Percentiles rank a stretch among this genome's conserved stretches.
These are phyloP conservation scores for Tridacna crocea DNA, from an alignment of 2,888 invertebrate species.

Conservation along the genomic window DNA sequence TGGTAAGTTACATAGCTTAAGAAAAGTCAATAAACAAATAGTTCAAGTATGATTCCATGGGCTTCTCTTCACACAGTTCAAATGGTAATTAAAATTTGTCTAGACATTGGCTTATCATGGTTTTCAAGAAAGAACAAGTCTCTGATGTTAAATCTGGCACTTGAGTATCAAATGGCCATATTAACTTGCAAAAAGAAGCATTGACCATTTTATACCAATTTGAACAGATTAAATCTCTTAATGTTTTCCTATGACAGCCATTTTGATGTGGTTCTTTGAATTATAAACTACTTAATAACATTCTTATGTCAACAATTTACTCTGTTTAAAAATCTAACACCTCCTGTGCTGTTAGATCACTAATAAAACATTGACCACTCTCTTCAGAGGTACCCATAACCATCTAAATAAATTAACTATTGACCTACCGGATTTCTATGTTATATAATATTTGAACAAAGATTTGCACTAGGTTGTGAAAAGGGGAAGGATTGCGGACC, in stretches of 20 bases:
- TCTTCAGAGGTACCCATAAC: slow-evolving; percentile 18
- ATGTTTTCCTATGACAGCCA: slow-evolving; percentile 19
- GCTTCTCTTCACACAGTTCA: neutral
- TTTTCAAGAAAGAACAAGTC: slow-evolving; percentile 12
- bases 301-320: slow-evolving; percentile 35
- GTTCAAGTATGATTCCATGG: neutral
- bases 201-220: slow-evolving; percentile 23
- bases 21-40: neutral
- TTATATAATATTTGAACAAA: slow-evolving; percentile 46
- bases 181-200: neutral
- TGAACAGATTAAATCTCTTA: slow-evolving; percentile 15
- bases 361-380: slow-evolving; percentile 31
- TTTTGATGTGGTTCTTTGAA: slow-evolving; percentile 13
- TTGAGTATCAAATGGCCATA: neutral
- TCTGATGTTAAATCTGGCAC: neutral
- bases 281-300: slow-evolving; percentile 26
- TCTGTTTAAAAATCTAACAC: slow-evolving; percentile 37
- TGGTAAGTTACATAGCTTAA: neutral
- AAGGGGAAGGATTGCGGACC: slow-evolving; percentile 3
- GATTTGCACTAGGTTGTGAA: slow-evolving; percentile 17
- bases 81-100: neutral
- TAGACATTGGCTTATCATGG: slow-evolving; percentile 17
- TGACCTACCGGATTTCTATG: slow-evolving; percentile 47
- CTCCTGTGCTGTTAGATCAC: slow-evolving; percentile 31
- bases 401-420: slow-evolving; percentile 54